phyloP scores from a whole-genome alignment of 2,888 invertebrate genomes.

The Orthosia cruda region DNA sequence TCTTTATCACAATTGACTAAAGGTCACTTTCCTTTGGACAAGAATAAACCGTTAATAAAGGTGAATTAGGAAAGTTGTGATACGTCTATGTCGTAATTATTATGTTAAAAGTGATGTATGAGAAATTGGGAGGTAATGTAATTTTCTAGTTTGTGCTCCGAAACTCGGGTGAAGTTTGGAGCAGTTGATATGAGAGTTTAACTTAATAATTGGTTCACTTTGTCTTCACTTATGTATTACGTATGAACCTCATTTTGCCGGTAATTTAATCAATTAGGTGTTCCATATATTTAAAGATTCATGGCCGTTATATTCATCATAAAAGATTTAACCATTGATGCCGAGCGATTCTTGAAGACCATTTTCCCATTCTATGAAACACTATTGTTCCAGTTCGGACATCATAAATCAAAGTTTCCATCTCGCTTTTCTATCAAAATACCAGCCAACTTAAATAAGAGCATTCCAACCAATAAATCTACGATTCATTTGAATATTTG shows the following conservation, averaged over 20 bases:
- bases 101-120: constrained; percentile 45
- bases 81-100: constrained; percentile 48
- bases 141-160: constrained; percentile 27
- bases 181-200: constrained; percentile 24
- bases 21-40: constrained; percentile 56
- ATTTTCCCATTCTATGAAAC: constrained; percentile 13
- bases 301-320: neutral
- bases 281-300: neutral
- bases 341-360: neutral
- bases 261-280: neutral
- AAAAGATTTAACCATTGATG: neutral
- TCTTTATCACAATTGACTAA: constrained; percentile 54
- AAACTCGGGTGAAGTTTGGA: constrained; percentile 20
- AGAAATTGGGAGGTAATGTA: constrained; percentile 31
- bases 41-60: constrained; percentile 46
- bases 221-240: constrained; percentile 5
- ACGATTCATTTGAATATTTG: constrained; percentile 73
- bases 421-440: constrained; percentile 34
- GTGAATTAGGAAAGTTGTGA: constrained; percentile 73
- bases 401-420: constrained; percentile 23
- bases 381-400: constrained; percentile 12
- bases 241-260: neutral
- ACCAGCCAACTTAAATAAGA: constrained; percentile 34
- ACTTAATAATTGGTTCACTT: constrained; percentile 36
- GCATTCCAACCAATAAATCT: constrained; percentile 73